These are phyloP conservation scores for Sphaerodactylus townsendi DNA, from an alignment of 2,113 vertebrate species.

Conservation along the genomic window DNA sequence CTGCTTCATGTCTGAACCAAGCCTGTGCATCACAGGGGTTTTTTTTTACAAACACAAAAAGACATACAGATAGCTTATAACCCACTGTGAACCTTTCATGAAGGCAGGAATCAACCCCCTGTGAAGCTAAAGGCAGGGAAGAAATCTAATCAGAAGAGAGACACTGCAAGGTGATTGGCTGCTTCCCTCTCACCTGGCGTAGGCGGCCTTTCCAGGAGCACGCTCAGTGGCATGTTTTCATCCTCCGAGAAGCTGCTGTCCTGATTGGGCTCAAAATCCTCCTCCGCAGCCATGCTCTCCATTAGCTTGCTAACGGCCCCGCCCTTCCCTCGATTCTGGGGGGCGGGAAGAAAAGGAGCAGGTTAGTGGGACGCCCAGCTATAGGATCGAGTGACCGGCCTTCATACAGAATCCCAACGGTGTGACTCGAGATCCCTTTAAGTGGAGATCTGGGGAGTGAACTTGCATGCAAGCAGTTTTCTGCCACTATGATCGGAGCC, in stretches of 20 bases:
- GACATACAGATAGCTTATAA: background rate
- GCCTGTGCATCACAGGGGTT: background rate
- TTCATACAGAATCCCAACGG: too few relatives aligned
- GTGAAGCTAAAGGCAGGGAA: too few relatives aligned
- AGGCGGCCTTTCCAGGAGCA: conserved; percentile 78
- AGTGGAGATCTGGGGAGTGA: too few relatives aligned
- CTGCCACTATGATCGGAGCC: too few relatives aligned
- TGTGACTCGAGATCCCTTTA: too few relatives aligned
- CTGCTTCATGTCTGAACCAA: too few relatives aligned
- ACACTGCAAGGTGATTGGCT: fast-evolving
- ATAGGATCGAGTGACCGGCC: too few relatives aligned
- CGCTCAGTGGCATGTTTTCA: conserved; percentile 79
- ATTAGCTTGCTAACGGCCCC: conserved; percentile 95
- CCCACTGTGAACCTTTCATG: too few relatives aligned
- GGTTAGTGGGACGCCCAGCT: too few relatives aligned
- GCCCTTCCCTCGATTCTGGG: conserved; percentile 85
- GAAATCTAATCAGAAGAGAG: too few relatives aligned
- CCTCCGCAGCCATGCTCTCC: conserved; percentile 98
- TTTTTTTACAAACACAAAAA: background rate
- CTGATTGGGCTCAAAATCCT: conserved; percentile 96
- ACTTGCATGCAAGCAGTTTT: too few relatives aligned
- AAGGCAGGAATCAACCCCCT: too few relatives aligned
- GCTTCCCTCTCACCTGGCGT: conserved; percentile 82
- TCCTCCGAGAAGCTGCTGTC: conserved; percentile 99
- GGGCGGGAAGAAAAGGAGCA: background rate